These are phyloP conservation scores for Pristionchus entomophagus DNA, from an alignment of 2,888 invertebrate species.

Conservation along the genomic window DNA sequence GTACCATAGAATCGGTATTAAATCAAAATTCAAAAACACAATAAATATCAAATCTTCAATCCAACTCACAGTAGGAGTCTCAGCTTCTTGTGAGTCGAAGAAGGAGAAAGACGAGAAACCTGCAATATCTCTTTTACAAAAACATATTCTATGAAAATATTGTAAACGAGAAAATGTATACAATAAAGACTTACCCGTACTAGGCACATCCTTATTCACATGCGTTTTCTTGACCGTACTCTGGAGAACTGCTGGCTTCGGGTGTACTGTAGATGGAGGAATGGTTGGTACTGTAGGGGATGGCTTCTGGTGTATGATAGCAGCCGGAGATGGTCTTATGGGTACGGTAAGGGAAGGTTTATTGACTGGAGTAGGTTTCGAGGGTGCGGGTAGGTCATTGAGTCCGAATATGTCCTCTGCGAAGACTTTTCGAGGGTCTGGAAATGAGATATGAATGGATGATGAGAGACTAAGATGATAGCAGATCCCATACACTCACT, in stretches of 20 bases:
- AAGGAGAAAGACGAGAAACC: conserved; percentile 8
- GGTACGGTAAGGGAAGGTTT: not conserved
- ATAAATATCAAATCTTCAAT: not conserved
- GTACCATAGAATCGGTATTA: no score
- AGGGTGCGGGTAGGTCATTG: not conserved
- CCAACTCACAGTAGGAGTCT: not conserved
- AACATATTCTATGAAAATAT: no score
- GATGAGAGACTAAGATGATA: not conserved
- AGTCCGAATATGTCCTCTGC: conserved; percentile 42
- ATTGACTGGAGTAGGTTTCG: not conserved
- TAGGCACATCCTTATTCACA: not conserved
- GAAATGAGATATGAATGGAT: not conserved
- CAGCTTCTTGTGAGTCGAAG: not conserved
- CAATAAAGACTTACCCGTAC: not conserved
- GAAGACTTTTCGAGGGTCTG: not conserved
- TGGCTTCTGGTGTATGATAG: not conserved
- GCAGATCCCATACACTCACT: not conserved
- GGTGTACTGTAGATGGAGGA: not conserved
- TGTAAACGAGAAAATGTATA: not conserved
- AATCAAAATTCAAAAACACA: not conserved
- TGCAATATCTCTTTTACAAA: not conserved
- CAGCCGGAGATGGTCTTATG: not conserved
- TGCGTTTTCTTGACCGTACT: not conserved
- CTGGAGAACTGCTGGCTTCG: not conserved
- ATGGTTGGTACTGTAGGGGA: not conserved